These are phyloP conservation scores for Papilio xuthus DNA, from an alignment of 1,140 invertebrate species.

Conservation along the genomic window DNA sequence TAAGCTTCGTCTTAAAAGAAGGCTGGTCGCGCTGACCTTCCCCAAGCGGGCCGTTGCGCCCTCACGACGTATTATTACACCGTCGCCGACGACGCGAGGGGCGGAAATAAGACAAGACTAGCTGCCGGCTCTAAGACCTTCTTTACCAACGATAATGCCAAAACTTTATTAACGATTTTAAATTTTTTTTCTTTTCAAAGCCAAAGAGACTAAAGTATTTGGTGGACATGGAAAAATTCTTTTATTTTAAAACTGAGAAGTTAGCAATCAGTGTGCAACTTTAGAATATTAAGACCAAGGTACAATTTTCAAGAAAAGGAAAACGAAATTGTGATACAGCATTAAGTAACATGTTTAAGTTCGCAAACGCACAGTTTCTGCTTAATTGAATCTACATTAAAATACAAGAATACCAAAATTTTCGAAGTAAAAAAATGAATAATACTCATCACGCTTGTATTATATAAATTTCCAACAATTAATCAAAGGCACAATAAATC, in stretches of 20 bases:
- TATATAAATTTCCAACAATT: neutral
- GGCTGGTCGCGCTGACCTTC: slow-evolving; percentile 8
- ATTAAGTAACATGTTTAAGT: no score
- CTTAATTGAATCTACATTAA: neutral
- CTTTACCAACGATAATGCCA: neutral
- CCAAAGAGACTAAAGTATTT: neutral
- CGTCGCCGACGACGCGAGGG: slow-evolving; percentile 3
- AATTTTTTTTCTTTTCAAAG: neutral
- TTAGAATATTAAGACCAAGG: no score
- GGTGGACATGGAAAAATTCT: neutral
- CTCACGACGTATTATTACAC: slow-evolving; percentile 22
- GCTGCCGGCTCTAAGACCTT: neutral
- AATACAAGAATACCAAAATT: neutral
- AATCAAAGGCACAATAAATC: slow-evolving; percentile 16
- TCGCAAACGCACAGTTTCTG: no score
- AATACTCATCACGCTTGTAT: neutral
- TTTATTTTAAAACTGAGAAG: neutral
- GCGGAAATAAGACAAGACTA: slow-evolving; percentile 32
- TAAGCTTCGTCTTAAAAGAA: neutral
- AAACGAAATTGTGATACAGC: no score
- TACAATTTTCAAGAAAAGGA: no score
- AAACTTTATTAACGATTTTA: neutral
- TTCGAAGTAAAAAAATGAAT: neutral
- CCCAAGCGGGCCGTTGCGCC: slow-evolving; percentile 22
- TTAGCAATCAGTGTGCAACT: neutral